These are phyloP conservation scores for Isotomurus palustris DNA, from an alignment of 2,888 invertebrate species.

Conservation along the genomic window DNA sequence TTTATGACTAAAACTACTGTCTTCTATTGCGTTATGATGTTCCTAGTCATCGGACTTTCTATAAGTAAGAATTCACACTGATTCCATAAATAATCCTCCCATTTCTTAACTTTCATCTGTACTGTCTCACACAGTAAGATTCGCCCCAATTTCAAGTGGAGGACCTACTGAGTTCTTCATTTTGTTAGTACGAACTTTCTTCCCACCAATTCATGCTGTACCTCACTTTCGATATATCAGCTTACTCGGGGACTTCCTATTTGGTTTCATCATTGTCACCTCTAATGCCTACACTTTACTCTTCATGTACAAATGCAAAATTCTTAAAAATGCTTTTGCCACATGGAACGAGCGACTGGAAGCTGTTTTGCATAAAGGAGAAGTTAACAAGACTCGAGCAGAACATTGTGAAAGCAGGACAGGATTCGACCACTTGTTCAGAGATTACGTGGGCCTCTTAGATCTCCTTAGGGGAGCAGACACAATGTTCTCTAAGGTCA, in stretches of 20 bases:
- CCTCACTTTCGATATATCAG: not conserved
- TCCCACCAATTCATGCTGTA: constrained; percentile 14
- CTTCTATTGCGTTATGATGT: not conserved
- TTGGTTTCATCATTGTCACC: constrained; percentile 25
- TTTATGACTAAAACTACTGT: not conserved
- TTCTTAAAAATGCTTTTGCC: constrained; percentile 29
- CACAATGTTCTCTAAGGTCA: constrained; percentile 28
- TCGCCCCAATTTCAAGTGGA: constrained; percentile 10
- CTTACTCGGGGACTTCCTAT: not conserved
- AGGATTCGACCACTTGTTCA: constrained; percentile 34
- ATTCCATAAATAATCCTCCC: not conserved
- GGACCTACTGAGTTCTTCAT: constrained; percentile 25
- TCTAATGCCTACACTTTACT: constrained; percentile 38
- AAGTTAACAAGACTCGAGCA: constrained; percentile 16
- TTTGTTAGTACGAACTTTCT: constrained; percentile 15
- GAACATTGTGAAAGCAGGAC: constrained; percentile 22
- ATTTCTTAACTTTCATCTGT: not conserved
- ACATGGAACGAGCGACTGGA: constrained; percentile 41
- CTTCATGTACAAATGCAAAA: constrained; percentile 33
- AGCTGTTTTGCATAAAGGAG: constrained; percentile 27
- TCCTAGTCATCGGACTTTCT: not conserved
- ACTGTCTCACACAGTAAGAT: not conserved
- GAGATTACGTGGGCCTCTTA: constrained; percentile 34
- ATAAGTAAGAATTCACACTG: not conserved
- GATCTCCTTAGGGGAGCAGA: constrained; percentile 40